Evolutionary conservation across 1,140 invertebrate species (phyloP).

Genomic region (Myzus persicae): DNA sequence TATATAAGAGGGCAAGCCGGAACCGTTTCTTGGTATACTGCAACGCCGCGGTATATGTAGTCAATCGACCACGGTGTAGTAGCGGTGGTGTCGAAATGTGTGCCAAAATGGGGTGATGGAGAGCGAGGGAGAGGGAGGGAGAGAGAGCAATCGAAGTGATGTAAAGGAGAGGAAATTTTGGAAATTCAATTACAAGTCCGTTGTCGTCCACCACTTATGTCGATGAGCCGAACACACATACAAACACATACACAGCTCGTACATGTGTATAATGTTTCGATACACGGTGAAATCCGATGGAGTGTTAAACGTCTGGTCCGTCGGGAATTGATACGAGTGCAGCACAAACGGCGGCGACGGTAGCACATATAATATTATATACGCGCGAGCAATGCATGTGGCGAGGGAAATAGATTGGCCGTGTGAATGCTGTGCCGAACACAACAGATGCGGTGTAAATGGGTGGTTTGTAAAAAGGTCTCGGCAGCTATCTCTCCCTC

Average conservation of each 20-base stretch:
- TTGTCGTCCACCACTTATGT: constrained; percentile 54
- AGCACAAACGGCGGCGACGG: background rate
- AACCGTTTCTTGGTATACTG: background rate
- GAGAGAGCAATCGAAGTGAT: background rate
- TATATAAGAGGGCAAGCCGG: background rate
- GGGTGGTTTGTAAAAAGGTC: constrained; percentile 33
- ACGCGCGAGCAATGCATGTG: background rate
- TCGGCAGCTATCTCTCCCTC: constrained; percentile 6
- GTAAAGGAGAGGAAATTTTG: background rate
- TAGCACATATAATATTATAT: background rate
- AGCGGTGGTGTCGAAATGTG: background rate
- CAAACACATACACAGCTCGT: no score
- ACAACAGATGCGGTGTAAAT: background rate
- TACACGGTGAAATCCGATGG: constrained; percentile 43
- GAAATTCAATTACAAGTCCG: constrained; percentile 55
- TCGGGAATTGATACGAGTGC: constrained; percentile 46
- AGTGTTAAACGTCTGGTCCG: constrained; percentile 56
- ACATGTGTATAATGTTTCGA: constrained; percentile 18
- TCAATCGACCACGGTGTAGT: background rate
- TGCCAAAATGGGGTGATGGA: background rate
- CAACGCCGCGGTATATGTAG: background rate
- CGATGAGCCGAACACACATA: constrained; percentile 36
- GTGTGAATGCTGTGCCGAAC: constrained; percentile 6
- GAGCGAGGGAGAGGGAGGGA: background rate
- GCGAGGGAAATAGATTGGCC: constrained; percentile 48